Base-by-base conservation (phyloP, 2,797 vertebrate species). In the Orientallactaga sibirica region DNA sequence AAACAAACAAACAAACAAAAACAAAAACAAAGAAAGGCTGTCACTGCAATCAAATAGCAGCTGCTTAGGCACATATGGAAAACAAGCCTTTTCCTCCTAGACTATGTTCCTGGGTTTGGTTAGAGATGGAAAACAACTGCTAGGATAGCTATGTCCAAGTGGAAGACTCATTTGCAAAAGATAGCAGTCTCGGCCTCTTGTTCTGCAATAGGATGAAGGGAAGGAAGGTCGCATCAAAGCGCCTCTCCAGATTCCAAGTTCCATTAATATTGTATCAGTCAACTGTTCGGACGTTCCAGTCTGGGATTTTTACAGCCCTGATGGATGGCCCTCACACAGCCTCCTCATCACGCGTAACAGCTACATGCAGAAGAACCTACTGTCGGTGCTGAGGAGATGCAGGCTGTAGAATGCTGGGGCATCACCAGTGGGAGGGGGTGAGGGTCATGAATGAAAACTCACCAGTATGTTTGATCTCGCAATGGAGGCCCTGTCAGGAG, bases 151-250 rank as follows among this genome's bases (percentile, higher is more conserved):
- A n/a, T 70, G 27, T 24, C 48, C 89, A 95, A 55, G 79, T 71
- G 68, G 92, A 97, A 97, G 93, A 91, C 1, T 77, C 52, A 95
- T 95, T 91, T 85, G 80, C n/a, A 67, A 88, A 94, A 43, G 89
- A 48, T 20, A 87, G 41, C 58, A 86, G 78, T 20, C 93, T 93
- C 74, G 88, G 27, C 88, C 66, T 7, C 61, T 81, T 14, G 73
- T 37, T 74, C n/a, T 43, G 29, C 1, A 27, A 58, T 3, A 58
- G 62, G 80, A 77, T 67, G 79, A 93, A 95, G 92, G n/a, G n/a
- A n/a, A n/a, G n/a, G 66, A 85, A 67, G 25, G 37, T 88, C 41
- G 3, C 79, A 81, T 55, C 66, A 91, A 89, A 80, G 43, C 20
- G 74, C 9, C 82, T 83, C 76, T 92, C 80, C 79, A 91, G 96